phyloP scores from a whole-genome alignment of 2,888 invertebrate species.

The Cosmia pyralina region DNA sequence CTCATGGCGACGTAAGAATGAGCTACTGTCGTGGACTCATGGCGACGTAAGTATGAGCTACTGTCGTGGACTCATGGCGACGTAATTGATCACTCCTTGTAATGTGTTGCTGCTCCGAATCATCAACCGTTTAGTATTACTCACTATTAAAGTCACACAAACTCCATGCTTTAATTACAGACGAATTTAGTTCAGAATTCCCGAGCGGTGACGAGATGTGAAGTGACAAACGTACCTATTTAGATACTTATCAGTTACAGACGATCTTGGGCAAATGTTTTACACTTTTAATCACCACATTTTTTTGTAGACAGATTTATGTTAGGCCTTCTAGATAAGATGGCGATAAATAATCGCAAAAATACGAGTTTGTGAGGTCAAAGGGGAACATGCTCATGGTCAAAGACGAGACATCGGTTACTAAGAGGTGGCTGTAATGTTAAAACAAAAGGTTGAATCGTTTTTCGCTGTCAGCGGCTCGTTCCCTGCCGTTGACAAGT shows the following conservation, averaged over 20 bases:
- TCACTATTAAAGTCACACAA: conserved; percentile 18
- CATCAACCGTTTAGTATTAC: conserved; percentile 10
- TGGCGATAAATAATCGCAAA: conserved; percentile 4
- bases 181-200: conserved; percentile 53
- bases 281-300: conserved; percentile 23
- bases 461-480: background rate
- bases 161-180: conserved; percentile 35
- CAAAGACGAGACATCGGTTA: background rate
- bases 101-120: background rate
- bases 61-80: background rate
- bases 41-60: conserved; percentile 9
- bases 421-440: background rate
- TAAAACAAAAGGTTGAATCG: background rate
- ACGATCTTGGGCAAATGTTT: conserved; percentile 21
- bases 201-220: conserved; percentile 33
- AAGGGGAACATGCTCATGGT: background rate
- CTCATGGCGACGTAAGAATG: conserved; percentile 7
- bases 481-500: background rate
- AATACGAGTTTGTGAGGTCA: conserved; percentile 24
- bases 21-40: background rate
- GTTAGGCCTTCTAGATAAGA: conserved; percentile 17
- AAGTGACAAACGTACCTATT: conserved; percentile 31
- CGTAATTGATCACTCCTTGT: conserved; percentile 16
- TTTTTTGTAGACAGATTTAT: conserved; percentile 36
- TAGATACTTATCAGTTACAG: conserved; percentile 23